A percentile compares a stretch with the other conserved stretches of the same genome.
Evolutionary conservation across 2,113 vertebrate species (phyloP).

Genomic region (Scortum barcoo): DNA sequence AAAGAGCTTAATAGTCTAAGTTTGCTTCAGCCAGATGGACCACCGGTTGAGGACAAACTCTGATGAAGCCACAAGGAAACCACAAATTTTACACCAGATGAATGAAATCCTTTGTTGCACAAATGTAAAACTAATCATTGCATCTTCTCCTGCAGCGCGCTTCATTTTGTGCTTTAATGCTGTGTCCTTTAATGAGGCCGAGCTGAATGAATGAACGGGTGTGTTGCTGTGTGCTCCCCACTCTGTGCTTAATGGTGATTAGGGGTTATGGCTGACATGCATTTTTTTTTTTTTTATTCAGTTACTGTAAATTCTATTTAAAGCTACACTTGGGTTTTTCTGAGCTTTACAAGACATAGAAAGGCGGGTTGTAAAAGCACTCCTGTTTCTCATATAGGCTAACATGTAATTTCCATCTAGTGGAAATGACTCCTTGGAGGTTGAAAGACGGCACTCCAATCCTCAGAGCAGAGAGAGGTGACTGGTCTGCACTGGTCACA

Average conservation of each 20-base stretch:
- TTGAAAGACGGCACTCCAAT: constrained; percentile 81
- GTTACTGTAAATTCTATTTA: constrained; percentile 42
- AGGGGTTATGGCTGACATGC: constrained; percentile 16
- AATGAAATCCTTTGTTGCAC: constrained; percentile 25
- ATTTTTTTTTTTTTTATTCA: neutral
- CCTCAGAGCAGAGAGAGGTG: constrained; percentile 87
- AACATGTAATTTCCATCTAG: constrained; percentile 72
- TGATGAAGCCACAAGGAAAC: constrained; percentile 43
- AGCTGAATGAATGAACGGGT: constrained; percentile 17
- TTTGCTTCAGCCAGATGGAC: constrained; percentile 70
- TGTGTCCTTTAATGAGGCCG: neutral
- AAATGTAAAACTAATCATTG: constrained; percentile 23
- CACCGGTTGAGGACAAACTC: constrained; percentile 25
- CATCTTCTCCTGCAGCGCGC: constrained; percentile 19
- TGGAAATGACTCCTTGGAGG: constrained; percentile 74
- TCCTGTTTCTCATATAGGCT: constrained; percentile 47
- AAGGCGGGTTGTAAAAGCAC: constrained; percentile 25
- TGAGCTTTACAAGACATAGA: constrained; percentile 28
- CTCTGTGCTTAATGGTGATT: constrained; percentile 32
- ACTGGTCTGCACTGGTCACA: constrained; percentile 91
- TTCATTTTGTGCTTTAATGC: neutral
- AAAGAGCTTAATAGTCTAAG: constrained; percentile 77
- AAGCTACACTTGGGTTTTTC: constrained; percentile 13
- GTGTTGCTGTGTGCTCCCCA: constrained; percentile 22
- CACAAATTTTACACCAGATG: constrained; percentile 9